A percentile compares a stretch with the other conserved stretches of the same genome.
Conservation (phyloP, 1,140 invertebrate genomes). For the Pachyrhynchus sulphureomaculatus region DNA sequence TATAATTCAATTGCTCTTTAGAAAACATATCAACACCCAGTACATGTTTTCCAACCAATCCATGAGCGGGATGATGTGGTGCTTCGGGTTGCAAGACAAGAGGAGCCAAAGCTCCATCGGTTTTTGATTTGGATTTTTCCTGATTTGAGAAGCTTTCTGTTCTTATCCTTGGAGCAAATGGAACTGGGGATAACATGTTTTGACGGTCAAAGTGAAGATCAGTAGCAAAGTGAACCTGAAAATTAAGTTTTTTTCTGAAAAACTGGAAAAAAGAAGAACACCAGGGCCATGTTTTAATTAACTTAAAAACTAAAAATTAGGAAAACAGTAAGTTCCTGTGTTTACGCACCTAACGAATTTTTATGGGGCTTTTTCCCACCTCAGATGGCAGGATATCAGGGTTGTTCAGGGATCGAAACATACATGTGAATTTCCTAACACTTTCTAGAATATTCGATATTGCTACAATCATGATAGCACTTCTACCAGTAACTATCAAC, state of each 20-base stretch:
- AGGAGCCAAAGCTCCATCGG: slow-evolving; percentile 22
- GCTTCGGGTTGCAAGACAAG: slow-evolving; percentile 33
- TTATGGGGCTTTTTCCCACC: too few species aligned
- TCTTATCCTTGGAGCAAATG: slow-evolving; percentile 54
- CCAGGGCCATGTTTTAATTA: too few species aligned
- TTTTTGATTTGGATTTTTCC: slow-evolving; percentile 3
- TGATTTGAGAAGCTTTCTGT: slow-evolving; percentile 53
- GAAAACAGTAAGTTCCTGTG: too few species aligned
- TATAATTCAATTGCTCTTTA: slow-evolving; percentile 88
- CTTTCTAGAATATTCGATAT: too few species aligned
- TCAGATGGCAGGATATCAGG: too few species aligned
- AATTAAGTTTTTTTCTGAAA: background rate
- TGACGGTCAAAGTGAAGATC: slow-evolving; percentile 47
- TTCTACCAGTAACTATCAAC: too few species aligned
- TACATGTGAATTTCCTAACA: too few species aligned
- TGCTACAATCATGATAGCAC: too few species aligned
- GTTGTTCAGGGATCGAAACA: too few species aligned
- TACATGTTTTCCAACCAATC: slow-evolving; percentile 77
- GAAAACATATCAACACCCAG: slow-evolving; percentile 83
- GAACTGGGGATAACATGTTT: slow-evolving; percentile 46
- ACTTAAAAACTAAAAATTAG: too few species aligned
- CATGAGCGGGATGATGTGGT: slow-evolving; percentile 49
- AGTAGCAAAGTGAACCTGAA: slow-evolving; percentile 59
- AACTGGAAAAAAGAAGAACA: background rate
- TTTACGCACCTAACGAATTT: too few species aligned